Percentiles rank a stretch among this genome's conserved stretches.
Evolutionary conservation across 2,797 vertebrate species (phyloP).

Genomic region (Anabacerthia variegaticeps): DNA sequence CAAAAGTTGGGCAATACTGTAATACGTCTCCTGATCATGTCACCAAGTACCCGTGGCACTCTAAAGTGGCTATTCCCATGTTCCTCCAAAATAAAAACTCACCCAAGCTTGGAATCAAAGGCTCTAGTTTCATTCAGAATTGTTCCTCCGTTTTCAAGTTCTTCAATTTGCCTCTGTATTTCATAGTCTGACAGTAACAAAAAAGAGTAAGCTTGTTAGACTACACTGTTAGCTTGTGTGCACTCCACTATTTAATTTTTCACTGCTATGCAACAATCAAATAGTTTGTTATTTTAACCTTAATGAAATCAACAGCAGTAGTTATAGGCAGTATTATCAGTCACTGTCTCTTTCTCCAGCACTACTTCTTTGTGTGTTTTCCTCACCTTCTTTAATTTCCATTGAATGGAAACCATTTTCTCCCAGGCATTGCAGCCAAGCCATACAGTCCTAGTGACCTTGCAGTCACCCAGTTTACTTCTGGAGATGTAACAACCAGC

Average conservation of each 20-base stretch:
- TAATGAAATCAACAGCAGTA: slow-evolving; percentile 46
- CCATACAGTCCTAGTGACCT: background rate
- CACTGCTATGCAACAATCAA: slow-evolving; percentile 9
- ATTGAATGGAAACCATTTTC: slow-evolving; percentile 20
- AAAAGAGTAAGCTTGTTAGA: slow-evolving; percentile 16
- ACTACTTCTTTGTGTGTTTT: background rate
- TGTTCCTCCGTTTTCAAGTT: slow-evolving; percentile 85
- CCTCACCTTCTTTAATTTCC: background rate
- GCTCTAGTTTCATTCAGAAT: slow-evolving; percentile 94
- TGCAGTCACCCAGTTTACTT: background rate
- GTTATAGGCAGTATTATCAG: slow-evolving; percentile 6
- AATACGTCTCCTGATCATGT: background rate
- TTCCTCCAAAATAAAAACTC: slow-evolving; percentile 65
- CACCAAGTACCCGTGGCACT: background rate
- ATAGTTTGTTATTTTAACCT: slow-evolving; percentile 16
- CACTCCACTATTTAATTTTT: slow-evolving; percentile 36
- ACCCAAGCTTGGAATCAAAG: slow-evolving; percentile 93
- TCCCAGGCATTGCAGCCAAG: background rate
- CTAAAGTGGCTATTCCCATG: background rate
- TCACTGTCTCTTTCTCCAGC: background rate
- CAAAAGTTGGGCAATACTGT: background rate
- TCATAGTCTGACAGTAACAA: slow-evolving; percentile 87
- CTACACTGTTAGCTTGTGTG: background rate
- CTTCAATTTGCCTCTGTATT: slow-evolving; percentile 91
- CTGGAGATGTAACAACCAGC: background rate